Evolutionary conservation across 1,140 invertebrate species (phyloP).

Genomic region (Acromyrmex echinatior): DNA sequence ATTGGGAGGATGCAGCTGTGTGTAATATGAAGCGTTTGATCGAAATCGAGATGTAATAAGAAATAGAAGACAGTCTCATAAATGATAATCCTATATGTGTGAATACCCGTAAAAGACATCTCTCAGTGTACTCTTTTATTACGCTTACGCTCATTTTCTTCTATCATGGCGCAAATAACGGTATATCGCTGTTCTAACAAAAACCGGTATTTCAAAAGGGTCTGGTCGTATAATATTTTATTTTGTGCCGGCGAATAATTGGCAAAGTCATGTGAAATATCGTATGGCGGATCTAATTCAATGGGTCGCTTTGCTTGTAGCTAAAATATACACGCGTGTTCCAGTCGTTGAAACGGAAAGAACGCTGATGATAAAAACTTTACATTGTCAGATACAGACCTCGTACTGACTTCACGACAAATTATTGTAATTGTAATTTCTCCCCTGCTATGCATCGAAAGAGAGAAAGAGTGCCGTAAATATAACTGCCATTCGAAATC

Average conservation of each 20-base stretch:
- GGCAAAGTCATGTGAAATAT: conserved; percentile 39
- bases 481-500: not conserved
- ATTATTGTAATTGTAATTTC: conserved; percentile 43
- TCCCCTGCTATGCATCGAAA: not conserved
- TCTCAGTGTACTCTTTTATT: conserved; percentile 42
- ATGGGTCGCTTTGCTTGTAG: conserved; percentile 10
- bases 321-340: conserved; percentile 32
- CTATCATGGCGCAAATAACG: conserved; percentile 45
- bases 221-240: conserved; percentile 42
- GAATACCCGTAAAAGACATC: too few relatives aligned
- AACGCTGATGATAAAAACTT: conserved; percentile 36
- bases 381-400: conserved; percentile 5
- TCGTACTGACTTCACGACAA: not conserved
- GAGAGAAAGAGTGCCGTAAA: not conserved
- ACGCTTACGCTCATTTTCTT: conserved; percentile 36
- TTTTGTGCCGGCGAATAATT: conserved; percentile 47
- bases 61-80: conserved; percentile 18
- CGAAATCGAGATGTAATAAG: not conserved
- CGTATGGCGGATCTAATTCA: conserved; percentile 26
- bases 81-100: not conserved
- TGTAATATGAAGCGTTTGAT: not conserved
- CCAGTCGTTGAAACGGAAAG: not conserved
- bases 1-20: not conserved
- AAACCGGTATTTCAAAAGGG: conserved; percentile 34
- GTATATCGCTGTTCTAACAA: not conserved